phyloP scores from a whole-genome alignment of 1,140 invertebrate genomes.

The Halictus rubicundus region DNA sequence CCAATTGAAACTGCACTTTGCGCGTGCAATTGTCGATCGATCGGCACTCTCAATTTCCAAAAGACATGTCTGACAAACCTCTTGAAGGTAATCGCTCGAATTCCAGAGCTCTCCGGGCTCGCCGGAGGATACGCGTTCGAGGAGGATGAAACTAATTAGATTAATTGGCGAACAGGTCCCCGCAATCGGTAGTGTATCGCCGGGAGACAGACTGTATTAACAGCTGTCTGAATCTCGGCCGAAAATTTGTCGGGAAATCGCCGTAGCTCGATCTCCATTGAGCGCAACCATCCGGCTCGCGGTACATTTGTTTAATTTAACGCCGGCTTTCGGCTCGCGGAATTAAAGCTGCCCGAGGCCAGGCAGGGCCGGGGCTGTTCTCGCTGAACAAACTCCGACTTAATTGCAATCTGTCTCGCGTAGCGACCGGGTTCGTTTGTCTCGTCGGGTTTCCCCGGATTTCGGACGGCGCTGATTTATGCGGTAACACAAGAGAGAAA shows the following conservation, averaged over 20 bases:
- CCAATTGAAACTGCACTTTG: too few relatives aligned
- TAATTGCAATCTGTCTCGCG: not conserved
- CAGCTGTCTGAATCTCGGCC: not conserved
- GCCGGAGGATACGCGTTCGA: too few relatives aligned
- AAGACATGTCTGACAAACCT: too few relatives aligned
- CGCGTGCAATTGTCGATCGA: too few relatives aligned
- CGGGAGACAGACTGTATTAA: not conserved
- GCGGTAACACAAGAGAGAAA: not conserved
- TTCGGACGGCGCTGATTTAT: conserved; percentile 7
- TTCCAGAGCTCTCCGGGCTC: too few relatives aligned
- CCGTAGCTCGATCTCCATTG: not conserved
- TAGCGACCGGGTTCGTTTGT: not conserved
- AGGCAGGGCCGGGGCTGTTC: not conserved
- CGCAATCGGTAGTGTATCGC: too few relatives aligned
- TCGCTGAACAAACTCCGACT: not conserved
- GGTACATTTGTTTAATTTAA: not conserved
- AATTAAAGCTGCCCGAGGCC: not conserved
- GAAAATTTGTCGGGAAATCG: not conserved
- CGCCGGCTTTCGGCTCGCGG: not conserved
- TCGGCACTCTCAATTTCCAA: too few relatives aligned
- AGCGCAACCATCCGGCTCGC: not conserved
- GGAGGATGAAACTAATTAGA: too few relatives aligned
- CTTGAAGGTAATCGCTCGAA: too few relatives aligned
- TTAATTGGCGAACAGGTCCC: too few relatives aligned
- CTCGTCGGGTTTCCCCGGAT: not conserved